Conservation (phyloP, 2,888 invertebrate genomes). For the Cheilosia urbana region DNA sequence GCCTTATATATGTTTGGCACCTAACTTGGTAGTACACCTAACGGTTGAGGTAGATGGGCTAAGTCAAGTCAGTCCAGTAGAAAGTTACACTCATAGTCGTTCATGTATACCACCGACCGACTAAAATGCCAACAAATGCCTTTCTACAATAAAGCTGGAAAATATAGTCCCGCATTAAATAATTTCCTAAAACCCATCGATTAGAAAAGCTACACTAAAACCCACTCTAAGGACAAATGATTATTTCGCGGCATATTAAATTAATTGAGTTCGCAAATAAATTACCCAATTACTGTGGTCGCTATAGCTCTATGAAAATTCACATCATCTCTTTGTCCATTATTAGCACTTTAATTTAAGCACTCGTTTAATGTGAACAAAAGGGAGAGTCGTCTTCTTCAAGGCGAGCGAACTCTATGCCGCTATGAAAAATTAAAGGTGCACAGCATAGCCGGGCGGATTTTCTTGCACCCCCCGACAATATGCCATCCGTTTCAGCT, state of each 20-base stretch:
- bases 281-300: slow-evolving; percentile 65
- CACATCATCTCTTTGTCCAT: slow-evolving; percentile 64
- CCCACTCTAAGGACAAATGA: slow-evolving; percentile 40
- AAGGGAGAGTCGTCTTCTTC: slow-evolving; percentile 28
- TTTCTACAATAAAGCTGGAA: no score
- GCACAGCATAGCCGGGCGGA: background rate
- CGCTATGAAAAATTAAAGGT: slow-evolving; percentile 61
- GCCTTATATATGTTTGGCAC: no score
- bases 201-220: background rate
- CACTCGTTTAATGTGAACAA: slow-evolving; percentile 65
- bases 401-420: slow-evolving; percentile 47
- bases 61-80: no score
- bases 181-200: background rate
- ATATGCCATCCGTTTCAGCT: slow-evolving; percentile 29
- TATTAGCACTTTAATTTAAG: slow-evolving; percentile 74
- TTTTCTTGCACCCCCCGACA: background rate
- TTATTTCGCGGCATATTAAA: slow-evolving; percentile 73
- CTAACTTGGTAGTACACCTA: no score
- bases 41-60: no score
- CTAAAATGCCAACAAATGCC: no score
- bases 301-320: slow-evolving; percentile 44
- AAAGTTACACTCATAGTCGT: no score
- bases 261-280: slow-evolving; percentile 73
- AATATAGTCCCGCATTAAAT: background rate
- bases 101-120: no score